Evolutionary conservation across 2,113 vertebrate species (phyloP), one percentile per base, ranked within the genome.

Genomic region (Grantiella picta): DNA sequence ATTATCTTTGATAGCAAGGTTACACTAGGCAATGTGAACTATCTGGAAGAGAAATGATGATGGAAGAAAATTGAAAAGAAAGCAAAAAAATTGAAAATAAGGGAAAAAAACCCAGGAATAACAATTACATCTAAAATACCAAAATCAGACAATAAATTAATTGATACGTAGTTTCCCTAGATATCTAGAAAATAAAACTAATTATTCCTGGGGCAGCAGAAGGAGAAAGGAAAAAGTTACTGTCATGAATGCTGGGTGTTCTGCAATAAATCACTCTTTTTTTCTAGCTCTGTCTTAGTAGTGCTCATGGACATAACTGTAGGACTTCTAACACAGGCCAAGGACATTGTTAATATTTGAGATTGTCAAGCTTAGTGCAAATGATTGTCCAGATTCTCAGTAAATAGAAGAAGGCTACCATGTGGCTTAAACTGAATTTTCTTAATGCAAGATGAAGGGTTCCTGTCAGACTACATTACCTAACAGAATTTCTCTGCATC

Each of bases 1-100:
- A 81, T 95, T 95, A 84, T 91, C 61, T 94, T 95, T 94, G 60
- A 93, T 71, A 94, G 56, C 64, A 95, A 96, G 90, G 94, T 96
- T 95, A 93, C 38, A 33, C 8, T 75, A 76, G 73, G 56, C 71
- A 92, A 75, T 66, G 42, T 44, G 80, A 92, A 85, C 60, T 83
- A n/a, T 83, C 72, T 75, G 52, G 52, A 89, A 81, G 52, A 86
- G 49, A 89, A 96, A 83, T 71, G 0, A 73, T 52, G 20, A 49
- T 57, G 27, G 63, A 81, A 86, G 49, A 60, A 83, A 89, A 81
- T 4, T 68, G 28, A 73, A 90, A 82, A 80, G 38, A 79, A 85
- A 82, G 28, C n/a, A 38, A 87, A 77, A 28, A 14, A 49, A 18
- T 4, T 84, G 35, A 70, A 89, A 88, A 70, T 36, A 79, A 61